phyloP scores from a whole-genome alignment of 1,140 invertebrate species.

The Macrobrachium nipponense region DNA sequence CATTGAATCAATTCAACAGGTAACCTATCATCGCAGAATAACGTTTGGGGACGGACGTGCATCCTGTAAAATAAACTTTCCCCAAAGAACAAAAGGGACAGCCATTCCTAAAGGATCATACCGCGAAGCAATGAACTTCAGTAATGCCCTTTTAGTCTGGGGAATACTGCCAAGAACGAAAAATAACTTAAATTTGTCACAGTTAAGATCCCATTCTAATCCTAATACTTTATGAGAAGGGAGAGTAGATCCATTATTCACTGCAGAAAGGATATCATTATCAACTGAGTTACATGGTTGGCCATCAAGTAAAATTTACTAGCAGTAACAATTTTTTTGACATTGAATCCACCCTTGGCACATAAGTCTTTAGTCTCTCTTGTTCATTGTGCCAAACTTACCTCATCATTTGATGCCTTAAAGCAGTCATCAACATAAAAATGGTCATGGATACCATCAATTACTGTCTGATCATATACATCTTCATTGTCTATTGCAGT shows the following conservation, averaged over 20 bases:
- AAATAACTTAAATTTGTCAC: background rate
- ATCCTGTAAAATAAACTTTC: background rate
- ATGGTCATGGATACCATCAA: background rate
- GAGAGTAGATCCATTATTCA: background rate
- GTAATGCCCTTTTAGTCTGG: background rate
- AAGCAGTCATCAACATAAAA: slow-evolving; percentile 15
- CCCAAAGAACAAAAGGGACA: background rate
- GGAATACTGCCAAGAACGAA: background rate
- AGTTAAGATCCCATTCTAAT: background rate
- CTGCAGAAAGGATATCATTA: too few relatives aligned
- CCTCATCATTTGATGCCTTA: too few relatives aligned
- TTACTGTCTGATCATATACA: background rate
- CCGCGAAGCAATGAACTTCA: background rate
- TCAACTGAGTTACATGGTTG: background rate
- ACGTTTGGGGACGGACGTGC: too few relatives aligned
- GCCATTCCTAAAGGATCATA: slow-evolving; percentile 2
- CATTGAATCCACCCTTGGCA: slow-evolving; percentile 11
- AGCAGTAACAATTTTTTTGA: background rate
- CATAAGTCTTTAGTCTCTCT: background rate
- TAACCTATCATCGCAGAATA: too few relatives aligned
- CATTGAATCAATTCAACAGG: too few relatives aligned
- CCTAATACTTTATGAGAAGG: background rate
- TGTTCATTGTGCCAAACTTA: too few relatives aligned
- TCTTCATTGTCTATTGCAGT: background rate
- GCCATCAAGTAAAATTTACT: background rate